phyloP scores from a whole-genome alignment of 2,888 invertebrate species.

The Heliothis peltigera region DNA sequence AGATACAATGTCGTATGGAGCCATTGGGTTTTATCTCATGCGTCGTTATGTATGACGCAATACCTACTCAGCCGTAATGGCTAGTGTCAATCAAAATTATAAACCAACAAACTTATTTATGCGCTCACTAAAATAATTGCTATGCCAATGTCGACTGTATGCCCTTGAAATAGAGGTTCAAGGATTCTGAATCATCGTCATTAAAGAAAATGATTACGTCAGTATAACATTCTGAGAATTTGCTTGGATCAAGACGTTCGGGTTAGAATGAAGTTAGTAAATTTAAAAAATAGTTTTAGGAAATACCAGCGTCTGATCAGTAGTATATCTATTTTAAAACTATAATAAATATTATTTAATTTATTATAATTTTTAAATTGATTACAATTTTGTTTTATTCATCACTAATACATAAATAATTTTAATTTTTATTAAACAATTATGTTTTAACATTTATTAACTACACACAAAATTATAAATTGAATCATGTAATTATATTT shows the following conservation, averaged over 20 bases:
- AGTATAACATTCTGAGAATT: slow-evolving; percentile 80
- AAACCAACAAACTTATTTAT: slow-evolving; percentile 81
- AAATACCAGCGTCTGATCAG: slow-evolving; percentile 17
- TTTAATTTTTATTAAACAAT: not conserved
- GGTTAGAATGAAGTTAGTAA: slow-evolving; percentile 74
- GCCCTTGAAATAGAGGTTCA: slow-evolving; percentile 56
- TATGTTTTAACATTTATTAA: not conserved
- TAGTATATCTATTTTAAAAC: not conserved
- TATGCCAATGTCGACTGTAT: slow-evolving; percentile 71
- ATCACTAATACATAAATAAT: too few species aligned
- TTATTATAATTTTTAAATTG: not conserved
- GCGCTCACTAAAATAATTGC: slow-evolving; percentile 69
- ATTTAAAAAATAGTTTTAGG: slow-evolving; percentile 63
- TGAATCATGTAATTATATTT: slow-evolving; percentile 1
- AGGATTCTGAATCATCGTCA: slow-evolving; percentile 38
- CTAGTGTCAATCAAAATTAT: slow-evolving; percentile 90
- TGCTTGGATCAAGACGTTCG: slow-evolving; percentile 75
- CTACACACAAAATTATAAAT: not conserved
- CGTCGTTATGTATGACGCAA: slow-evolving; percentile 87
- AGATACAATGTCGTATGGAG: slow-evolving; percentile 58
- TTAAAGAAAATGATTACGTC: slow-evolving; percentile 65
- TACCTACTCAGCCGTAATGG: slow-evolving; percentile 87
- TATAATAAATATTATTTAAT: too few species aligned
- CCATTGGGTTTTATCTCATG: slow-evolving; percentile 71
- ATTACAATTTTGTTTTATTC: not conserved